Evolutionary conservation across 2,797 vertebrate species (phyloP).

Genomic region (Chaenodraco wilsoni): DNA sequence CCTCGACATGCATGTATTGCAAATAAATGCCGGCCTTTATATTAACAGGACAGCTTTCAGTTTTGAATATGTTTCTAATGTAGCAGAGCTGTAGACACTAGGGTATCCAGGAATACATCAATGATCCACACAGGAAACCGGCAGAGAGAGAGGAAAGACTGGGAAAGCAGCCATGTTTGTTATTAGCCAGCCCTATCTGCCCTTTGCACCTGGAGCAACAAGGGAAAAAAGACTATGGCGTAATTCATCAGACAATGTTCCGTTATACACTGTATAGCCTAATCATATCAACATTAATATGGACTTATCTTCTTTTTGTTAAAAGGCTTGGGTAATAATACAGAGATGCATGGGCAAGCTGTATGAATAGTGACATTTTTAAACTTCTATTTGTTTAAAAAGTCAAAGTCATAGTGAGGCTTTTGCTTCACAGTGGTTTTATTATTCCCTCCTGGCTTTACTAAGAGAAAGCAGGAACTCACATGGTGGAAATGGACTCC

Average conservation of each 20-base stretch:
- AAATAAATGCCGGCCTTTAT: background rate
- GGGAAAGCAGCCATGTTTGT: constrained; percentile 78
- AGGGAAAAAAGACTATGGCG: constrained; percentile 45
- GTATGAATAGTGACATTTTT: constrained; percentile 23
- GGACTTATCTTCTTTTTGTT: background rate
- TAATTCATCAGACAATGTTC: constrained; percentile 21
- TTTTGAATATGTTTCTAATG: constrained; percentile 31
- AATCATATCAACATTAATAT: constrained; percentile 20
- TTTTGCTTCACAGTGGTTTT: constrained; percentile 56
- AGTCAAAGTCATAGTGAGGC: constrained; percentile 30
- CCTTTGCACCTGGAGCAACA: constrained; percentile 77
- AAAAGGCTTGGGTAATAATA: background rate
- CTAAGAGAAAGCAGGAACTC: constrained; percentile 64
- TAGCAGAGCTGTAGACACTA: constrained; percentile 29
- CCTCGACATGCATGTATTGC: background rate
- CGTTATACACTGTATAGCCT: background rate
- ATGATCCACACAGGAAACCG: constrained; percentile 78
- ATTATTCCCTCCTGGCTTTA: constrained; percentile 55
- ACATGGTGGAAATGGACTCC: constrained; percentile 74
- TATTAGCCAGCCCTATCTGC: constrained; percentile 73
- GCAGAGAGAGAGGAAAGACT: constrained; percentile 73
- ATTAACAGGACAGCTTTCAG: constrained; percentile 24
- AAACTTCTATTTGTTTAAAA: constrained; percentile 47
- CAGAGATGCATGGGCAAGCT: background rate
- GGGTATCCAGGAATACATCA: constrained; percentile 77